phyloP scores from a whole-genome alignment of 2,888 invertebrate genomes.

The Polylopha cassiicola region DNA sequence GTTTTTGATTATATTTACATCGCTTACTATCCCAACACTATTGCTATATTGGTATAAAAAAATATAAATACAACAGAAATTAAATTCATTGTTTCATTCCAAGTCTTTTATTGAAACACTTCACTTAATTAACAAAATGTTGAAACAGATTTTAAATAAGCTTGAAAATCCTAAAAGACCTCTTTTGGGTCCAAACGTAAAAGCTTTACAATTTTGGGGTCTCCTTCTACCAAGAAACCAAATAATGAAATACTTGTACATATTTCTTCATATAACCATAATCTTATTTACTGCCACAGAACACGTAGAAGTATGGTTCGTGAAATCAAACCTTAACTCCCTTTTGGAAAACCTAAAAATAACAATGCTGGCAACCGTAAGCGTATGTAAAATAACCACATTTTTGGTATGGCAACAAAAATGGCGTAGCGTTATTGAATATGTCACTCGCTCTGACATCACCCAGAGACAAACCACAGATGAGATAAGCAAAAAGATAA shows the following conservation, averaged over 20 bases:
- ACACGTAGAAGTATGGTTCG: constrained; percentile 59
- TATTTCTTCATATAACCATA: constrained; percentile 49
- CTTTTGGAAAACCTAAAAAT: constrained; percentile 60
- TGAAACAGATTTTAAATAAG: constrained; percentile 38
- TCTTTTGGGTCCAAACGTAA: constrained; percentile 59
- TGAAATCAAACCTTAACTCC: constrained; percentile 52
- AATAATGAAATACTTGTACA: constrained; percentile 40
- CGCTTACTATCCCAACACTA: too few species aligned
- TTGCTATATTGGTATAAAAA: too few species aligned
- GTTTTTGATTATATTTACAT: too few species aligned
- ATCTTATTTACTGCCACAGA: constrained; percentile 53
- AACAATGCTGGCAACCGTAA: constrained; percentile 57
- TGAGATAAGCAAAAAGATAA: constrained; percentile 33
- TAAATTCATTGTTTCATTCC: neutral
- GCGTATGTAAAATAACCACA: constrained; percentile 50
- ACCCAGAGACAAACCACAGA: constrained; percentile 38
- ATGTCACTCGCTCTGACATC: constrained; percentile 51
- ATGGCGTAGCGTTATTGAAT: constrained; percentile 55
- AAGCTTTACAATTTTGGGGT: constrained; percentile 60
- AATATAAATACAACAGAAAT: too few species aligned
- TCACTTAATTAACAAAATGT: constrained; percentile 32
- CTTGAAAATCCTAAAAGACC: constrained; percentile 55
- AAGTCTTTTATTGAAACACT: neutral
- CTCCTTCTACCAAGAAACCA: constrained; percentile 48
- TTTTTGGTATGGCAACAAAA: constrained; percentile 53